Conservation (phyloP, 2,888 invertebrate species). For the Andrena dorsata region DNA sequence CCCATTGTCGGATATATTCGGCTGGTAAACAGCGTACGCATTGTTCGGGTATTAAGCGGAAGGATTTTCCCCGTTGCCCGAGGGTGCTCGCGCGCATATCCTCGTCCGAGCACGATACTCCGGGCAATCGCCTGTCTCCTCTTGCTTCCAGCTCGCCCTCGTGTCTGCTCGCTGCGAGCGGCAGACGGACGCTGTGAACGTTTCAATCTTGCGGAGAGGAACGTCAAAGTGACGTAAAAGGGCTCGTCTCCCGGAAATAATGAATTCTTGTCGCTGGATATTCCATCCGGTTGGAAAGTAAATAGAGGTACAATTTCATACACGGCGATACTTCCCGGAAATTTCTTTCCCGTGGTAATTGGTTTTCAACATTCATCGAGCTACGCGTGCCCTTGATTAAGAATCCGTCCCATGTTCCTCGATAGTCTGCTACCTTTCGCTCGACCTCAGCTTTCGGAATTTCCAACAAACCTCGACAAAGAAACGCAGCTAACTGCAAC, state of each 20-base stretch:
- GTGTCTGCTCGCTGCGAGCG: not conserved
- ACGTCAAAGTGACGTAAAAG: not conserved
- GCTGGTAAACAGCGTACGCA: conserved; percentile 68
- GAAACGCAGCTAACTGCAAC: not conserved
- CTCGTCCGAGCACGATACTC: not conserved
- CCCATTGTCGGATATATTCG: conserved; percentile 66
- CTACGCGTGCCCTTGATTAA: no score
- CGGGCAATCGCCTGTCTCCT: not conserved
- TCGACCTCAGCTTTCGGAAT: not conserved
- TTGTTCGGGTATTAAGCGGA: conserved; percentile 69
- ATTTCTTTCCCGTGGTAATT: not conserved
- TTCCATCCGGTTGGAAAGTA: not conserved
- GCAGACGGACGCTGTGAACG: not conserved
- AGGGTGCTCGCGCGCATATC: not conserved
- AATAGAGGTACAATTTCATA: not conserved
- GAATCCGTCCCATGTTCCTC: no score
- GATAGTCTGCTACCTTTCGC: no score
- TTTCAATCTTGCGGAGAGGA: conserved; percentile 14
- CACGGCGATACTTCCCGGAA: not conserved
- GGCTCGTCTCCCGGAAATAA: not conserved
- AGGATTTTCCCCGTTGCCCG: conserved; percentile 52
- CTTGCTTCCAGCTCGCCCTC: not conserved
- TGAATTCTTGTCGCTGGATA: conserved; percentile 8
- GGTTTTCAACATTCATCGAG: no score
- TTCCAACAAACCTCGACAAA: not conserved